Evolutionary conservation across 2,888 invertebrate species (phyloP).

Genomic region (Sympetrum striolatum): DNA sequence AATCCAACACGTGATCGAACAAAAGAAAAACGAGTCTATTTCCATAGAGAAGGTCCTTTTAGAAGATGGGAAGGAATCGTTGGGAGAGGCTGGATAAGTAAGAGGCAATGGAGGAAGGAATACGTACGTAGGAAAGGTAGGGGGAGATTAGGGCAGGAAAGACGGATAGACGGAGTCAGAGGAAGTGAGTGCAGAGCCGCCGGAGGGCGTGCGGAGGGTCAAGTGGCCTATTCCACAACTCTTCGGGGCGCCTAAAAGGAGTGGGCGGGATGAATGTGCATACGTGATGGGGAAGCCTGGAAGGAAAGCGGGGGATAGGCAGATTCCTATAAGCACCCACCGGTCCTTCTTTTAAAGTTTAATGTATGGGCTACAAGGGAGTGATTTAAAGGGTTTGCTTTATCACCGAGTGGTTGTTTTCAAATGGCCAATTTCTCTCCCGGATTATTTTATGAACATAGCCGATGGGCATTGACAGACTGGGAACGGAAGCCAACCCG

Average conservation of each 20-base stretch:
- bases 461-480: too few species aligned
- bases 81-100: neutral
- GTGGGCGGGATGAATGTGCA: neutral
- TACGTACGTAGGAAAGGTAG: neutral
- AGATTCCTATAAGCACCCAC: neutral
- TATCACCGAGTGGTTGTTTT: neutral
- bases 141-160: neutral
- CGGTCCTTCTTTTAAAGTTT: neutral
- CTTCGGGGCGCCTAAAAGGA: neutral
- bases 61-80: too few species aligned
- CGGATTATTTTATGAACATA: too few species aligned
- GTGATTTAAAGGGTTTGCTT: neutral
- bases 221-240: neutral
- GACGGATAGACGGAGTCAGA: neutral
- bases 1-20: too few species aligned
- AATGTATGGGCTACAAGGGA: neutral
- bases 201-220: neutral
- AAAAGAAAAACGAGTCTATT: too few species aligned
- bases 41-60: too few species aligned
- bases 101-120: neutral
- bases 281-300: neutral
- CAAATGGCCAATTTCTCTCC: too few species aligned
- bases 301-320: neutral
- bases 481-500: too few species aligned
- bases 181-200: neutral